Evolutionary conservation across 1,140 invertebrate species (phyloP).

Genomic region (Coboldia fuscipes): DNA sequence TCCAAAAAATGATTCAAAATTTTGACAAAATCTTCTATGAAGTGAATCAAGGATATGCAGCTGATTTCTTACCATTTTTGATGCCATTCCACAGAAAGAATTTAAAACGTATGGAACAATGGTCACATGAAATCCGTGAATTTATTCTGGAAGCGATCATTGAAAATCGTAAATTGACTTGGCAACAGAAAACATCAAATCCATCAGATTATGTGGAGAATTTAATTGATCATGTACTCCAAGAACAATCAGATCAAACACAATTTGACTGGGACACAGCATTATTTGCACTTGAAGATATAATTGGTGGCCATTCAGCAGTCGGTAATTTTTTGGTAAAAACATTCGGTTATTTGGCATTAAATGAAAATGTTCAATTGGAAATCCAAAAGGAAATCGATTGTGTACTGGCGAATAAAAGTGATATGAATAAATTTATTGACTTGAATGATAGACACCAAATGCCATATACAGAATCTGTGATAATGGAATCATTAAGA

Average conservation of each 20-base stretch:
- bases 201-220: slow-evolving; percentile 46
- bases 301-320: slow-evolving; percentile 63
- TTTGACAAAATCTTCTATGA: slow-evolving; percentile 72
- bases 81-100: slow-evolving; percentile 41
- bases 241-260: slow-evolving; percentile 23
- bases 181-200: slow-evolving; percentile 23
- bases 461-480: slow-evolving; percentile 59
- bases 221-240: slow-evolving; percentile 36
- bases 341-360: slow-evolving; percentile 36
- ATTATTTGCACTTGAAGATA: slow-evolving; percentile 53
- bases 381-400: slow-evolving; percentile 40
- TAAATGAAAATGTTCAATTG: slow-evolving; percentile 32
- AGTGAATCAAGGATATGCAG: slow-evolving; percentile 62
- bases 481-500: slow-evolving; percentile 49
- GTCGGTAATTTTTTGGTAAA: slow-evolving; percentile 58
- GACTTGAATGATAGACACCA: slow-evolving; percentile 33
- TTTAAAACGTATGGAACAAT: slow-evolving; percentile 37
- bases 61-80: slow-evolving; percentile 62
- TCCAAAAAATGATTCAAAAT: slow-evolving; percentile 34
- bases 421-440: slow-evolving; percentile 22
- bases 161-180: slow-evolving; percentile 25
- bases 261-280: slow-evolving; percentile 32
- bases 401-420: background rate
- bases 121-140: slow-evolving; percentile 37
- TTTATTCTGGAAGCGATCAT: slow-evolving; percentile 49